Evolutionary conservation across 1,140 invertebrate genomes (phyloP).

Genomic region (Galleria mellonella): DNA sequence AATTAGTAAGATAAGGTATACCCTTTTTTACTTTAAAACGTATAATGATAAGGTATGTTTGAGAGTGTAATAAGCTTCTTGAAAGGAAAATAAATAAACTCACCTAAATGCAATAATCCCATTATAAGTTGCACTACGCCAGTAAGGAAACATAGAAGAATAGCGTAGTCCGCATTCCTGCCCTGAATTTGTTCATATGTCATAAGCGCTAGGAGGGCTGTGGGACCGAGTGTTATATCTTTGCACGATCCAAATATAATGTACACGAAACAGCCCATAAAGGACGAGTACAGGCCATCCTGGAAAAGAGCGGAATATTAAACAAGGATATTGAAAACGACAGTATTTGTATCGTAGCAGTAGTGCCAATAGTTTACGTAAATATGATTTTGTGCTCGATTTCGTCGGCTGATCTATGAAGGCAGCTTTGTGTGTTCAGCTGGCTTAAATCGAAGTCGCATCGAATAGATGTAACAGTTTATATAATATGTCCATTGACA

Average conservation of each 20-base stretch:
- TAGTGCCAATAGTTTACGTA: too few species aligned
- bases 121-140: slow-evolving; percentile 89
- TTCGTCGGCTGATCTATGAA: too few species aligned
- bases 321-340: too few species aligned
- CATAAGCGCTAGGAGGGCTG: slow-evolving; percentile 88
- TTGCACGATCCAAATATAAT: slow-evolving; percentile 91
- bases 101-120: slow-evolving; percentile 88
- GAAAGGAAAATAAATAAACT: slow-evolving; percentile 14
- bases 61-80: not conserved
- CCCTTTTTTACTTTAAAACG: too few species aligned
- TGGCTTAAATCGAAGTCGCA: too few species aligned
- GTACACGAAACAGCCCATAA: slow-evolving; percentile 95
- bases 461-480: too few species aligned
- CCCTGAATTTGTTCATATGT: slow-evolving; percentile 83
- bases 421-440: too few species aligned
- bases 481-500: too few species aligned
- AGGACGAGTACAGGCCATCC: slow-evolving; percentile 94
- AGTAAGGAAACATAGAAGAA: slow-evolving; percentile 88
- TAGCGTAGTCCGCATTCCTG: slow-evolving; percentile 84
- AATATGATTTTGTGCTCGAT: too few species aligned
- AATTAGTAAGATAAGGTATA: too few species aligned
- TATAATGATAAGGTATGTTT: too few species aligned
- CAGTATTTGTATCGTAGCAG: too few species aligned
- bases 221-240: slow-evolving; percentile 93
- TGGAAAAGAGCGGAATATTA: slow-evolving; percentile 62